phyloP scores from a whole-genome alignment of 1,140 invertebrate species.

The Eufriesea mexicana region DNA sequence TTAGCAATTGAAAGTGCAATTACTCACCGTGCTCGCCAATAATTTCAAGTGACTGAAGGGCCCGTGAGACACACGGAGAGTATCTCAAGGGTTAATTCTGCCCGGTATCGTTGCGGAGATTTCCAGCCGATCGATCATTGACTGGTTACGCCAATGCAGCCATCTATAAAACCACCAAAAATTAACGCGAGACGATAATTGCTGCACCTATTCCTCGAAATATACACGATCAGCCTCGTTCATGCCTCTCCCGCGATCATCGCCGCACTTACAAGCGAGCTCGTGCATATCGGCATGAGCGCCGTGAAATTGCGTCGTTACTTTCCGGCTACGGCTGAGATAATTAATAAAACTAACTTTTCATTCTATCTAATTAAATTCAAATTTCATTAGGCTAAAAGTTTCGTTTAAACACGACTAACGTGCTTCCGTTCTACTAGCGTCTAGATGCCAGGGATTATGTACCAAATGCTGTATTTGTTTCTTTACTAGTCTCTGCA shows the following conservation, averaged over 20 bases:
- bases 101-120: constrained; percentile 33
- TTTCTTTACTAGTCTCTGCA: background rate
- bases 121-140: constrained; percentile 50
- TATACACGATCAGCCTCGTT: constrained; percentile 30
- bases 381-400: constrained; percentile 24
- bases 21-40: constrained; percentile 52
- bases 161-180: constrained; percentile 44
- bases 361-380: constrained; percentile 17
- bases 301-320: constrained; percentile 5
- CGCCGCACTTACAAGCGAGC: background rate
- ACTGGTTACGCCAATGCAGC: constrained; percentile 35
- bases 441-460: background rate
- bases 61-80: constrained; percentile 30
- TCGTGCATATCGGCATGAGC: background rate
- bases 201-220: constrained; percentile 39
- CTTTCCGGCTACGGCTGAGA: background rate
- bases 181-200: constrained; percentile 46
- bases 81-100: constrained; percentile 44
- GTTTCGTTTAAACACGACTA: background rate
- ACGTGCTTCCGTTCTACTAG: background rate
- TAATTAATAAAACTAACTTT: constrained; percentile 28
- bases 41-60: constrained; percentile 56
- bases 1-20: constrained; percentile 57
- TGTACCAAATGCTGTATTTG: background rate
- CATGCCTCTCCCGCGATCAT: background rate